phyloP scores from a whole-genome alignment of 2,888 invertebrate genomes.

The Nomada hirtipes region DNA sequence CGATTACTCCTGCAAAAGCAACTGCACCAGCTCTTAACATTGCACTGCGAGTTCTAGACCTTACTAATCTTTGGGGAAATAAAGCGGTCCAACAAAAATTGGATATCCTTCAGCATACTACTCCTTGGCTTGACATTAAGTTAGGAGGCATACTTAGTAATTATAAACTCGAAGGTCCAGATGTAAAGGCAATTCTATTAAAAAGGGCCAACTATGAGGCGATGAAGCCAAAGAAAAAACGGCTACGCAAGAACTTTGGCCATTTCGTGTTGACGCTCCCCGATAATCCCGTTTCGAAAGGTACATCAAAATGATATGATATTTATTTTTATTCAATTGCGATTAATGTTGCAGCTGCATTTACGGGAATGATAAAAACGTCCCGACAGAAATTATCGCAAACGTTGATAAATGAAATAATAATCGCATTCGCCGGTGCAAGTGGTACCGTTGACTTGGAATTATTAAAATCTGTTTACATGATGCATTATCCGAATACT shows the following conservation, averaged over 20 bases:
- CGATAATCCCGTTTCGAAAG: slow-evolving; percentile 75
- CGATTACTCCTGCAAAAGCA: slow-evolving; percentile 73
- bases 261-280: slow-evolving; percentile 83
- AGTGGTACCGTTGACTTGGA: slow-evolving; percentile 76
- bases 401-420: slow-evolving; percentile 76
- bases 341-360: slow-evolving; percentile 74
- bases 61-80: slow-evolving; percentile 85
- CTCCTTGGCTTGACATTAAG: slow-evolving; percentile 78
- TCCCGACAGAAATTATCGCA: slow-evolving; percentile 81
- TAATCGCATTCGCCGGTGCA: slow-evolving; percentile 70
- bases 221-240: slow-evolving; percentile 84
- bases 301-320: slow-evolving; percentile 51
- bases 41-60: slow-evolving; percentile 83
- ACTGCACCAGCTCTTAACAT: slow-evolving; percentile 71
- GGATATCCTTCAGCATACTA: slow-evolving; percentile 59
- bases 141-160: slow-evolving; percentile 85
- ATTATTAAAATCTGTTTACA: slow-evolving; percentile 82
- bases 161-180: slow-evolving; percentile 84
- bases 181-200: slow-evolving; percentile 83
- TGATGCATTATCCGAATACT: slow-evolving; percentile 84
- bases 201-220: slow-evolving; percentile 85
- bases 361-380: slow-evolving; percentile 79
- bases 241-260: slow-evolving; percentile 83
- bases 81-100: slow-evolving; percentile 80
- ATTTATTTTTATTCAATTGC: neutral